These are phyloP conservation scores for Falco rusticolus DNA, from an alignment of 2,797 vertebrate genomes.

Conservation along the genomic window DNA sequence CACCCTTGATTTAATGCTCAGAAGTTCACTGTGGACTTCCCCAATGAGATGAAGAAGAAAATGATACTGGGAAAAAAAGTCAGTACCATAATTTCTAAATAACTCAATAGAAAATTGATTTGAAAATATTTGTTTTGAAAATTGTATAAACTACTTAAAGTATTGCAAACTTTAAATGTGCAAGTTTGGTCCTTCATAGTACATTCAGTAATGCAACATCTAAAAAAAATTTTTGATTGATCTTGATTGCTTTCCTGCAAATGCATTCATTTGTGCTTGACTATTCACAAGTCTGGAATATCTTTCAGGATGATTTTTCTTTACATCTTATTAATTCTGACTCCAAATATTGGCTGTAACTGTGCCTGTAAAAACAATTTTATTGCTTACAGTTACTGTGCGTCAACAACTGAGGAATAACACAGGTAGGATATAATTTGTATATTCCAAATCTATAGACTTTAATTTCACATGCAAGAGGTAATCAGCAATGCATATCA, in stretches of 20 bases:
- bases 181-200: not conserved
- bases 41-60: not conserved
- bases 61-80: not conserved
- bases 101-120: not conserved
- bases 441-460: not conserved
- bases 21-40: not conserved
- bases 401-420: not conserved
- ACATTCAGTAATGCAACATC: not conserved
- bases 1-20: not conserved
- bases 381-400: not conserved
- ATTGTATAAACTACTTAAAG: not conserved
- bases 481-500: not conserved
- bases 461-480: not conserved
- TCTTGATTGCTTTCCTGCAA: not conserved
- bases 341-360: not conserved
- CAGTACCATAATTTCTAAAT: not conserved
- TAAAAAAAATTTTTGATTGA: not conserved
- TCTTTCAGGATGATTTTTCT: not conserved
- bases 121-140: not conserved
- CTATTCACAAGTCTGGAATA: not conserved
- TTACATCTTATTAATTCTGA: constrained; percentile 8
- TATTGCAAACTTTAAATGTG: fast-evolving
- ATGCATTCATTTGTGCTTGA: not conserved
- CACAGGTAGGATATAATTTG: not conserved
- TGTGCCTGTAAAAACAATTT: not conserved